A percentile compares a stretch with the other conserved stretches of the same genome.
These are phyloP conservation scores for Trachythela sp. DNA, from an alignment of 64 coral and sea anemone species.

Conservation along the genomic window DNA sequence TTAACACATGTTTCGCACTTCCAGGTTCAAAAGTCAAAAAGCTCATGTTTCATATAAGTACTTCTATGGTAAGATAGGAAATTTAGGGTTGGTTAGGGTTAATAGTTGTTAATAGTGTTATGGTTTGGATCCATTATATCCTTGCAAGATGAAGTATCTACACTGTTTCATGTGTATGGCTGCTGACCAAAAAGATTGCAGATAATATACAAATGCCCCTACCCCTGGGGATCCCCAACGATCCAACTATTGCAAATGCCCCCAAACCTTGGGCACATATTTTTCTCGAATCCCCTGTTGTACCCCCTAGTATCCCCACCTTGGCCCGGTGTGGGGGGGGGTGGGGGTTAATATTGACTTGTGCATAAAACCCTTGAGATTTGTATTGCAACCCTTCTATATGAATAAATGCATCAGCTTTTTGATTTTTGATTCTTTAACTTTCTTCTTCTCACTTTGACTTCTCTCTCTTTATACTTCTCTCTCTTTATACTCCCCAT, in stretches of 20 bases:
- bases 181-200: not conserved
- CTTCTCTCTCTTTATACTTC: too few species aligned
- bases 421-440: conserved; percentile 31
- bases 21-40: too few species aligned
- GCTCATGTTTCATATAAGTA: too few species aligned
- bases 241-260: not conserved
- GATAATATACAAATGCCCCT: not conserved
- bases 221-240: not conserved
- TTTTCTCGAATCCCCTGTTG: not conserved
- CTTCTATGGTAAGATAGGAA: too few species aligned
- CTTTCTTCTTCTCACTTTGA: conserved; percentile 28
- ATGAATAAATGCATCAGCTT: conserved; percentile 38
- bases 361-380: conserved; percentile 35
- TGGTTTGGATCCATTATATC: too few species aligned
- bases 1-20: too few species aligned
- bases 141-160: too few species aligned
- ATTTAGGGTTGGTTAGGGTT: too few species aligned
- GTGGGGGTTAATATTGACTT: not conserved
- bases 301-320: not conserved
- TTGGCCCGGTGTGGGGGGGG: not conserved
- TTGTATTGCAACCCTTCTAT: conserved; percentile 33
- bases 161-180: not conserved
- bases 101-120: too few species aligned
- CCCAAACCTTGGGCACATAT: not conserved
- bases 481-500: conserved; percentile 36